Conservation (phyloP, 2,113 vertebrate genomes). For the Solenodon paradoxus region DNA sequence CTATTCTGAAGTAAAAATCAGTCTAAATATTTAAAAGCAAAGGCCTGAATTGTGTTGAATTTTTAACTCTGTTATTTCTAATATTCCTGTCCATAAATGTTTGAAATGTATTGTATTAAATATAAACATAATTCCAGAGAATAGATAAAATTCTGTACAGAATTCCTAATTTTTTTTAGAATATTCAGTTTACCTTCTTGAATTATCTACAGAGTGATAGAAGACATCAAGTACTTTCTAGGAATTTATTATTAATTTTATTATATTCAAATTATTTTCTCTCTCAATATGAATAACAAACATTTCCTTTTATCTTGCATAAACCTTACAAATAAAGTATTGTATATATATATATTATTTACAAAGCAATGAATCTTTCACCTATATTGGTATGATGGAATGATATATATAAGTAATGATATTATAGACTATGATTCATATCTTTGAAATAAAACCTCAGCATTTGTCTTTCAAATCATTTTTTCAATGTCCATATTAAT, state of each 20-base stretch:
- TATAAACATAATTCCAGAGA: not conserved
- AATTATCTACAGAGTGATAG: not conserved
- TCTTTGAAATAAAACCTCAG: not conserved
- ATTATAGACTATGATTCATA: not conserved
- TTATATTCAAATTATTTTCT: not conserved
- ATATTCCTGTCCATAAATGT: not conserved
- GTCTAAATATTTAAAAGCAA: not conserved
- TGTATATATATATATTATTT: constrained; percentile 41
- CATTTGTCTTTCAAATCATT: not conserved
- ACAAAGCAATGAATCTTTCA: not conserved
- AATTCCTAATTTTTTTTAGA: not conserved
- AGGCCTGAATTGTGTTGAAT: not conserved
- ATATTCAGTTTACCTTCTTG: not conserved
- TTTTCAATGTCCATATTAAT: not conserved
- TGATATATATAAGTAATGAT: not conserved
- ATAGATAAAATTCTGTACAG: not conserved
- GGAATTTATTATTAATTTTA: not conserved
- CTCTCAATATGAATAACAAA: constrained; percentile 9
- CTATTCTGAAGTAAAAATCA: not conserved
- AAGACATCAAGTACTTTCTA: not conserved
- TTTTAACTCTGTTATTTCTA: not conserved
- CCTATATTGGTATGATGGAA: not conserved
- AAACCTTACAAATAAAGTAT: constrained; percentile 38
- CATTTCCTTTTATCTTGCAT: not conserved
- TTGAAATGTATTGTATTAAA: not conserved